phyloP scores from a whole-genome alignment of 2,797 vertebrate genomes.

The Selene dorsalis region DNA sequence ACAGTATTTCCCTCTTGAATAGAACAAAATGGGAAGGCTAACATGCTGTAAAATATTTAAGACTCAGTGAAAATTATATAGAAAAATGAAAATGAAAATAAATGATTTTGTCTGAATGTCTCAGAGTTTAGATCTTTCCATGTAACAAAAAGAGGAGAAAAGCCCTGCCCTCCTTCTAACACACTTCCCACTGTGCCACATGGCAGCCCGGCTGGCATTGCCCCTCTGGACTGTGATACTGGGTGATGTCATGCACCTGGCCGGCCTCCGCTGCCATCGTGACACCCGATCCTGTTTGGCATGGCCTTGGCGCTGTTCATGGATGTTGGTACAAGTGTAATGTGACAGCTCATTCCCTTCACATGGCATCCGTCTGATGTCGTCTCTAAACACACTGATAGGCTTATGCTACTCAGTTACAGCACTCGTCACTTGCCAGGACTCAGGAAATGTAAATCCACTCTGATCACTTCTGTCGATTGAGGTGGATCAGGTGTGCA shows the following conservation, averaged over 20 bases:
- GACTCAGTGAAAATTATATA: neutral
- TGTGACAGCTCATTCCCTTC: slow-evolving; percentile 83
- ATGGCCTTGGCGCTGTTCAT: slow-evolving; percentile 74
- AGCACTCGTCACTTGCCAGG: slow-evolving; percentile 57
- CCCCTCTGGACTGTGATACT: slow-evolving; percentile 41
- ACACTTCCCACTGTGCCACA: slow-evolving; percentile 29
- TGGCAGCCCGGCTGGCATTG: slow-evolving; percentile 39
- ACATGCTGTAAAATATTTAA: neutral
- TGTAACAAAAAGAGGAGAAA: neutral
- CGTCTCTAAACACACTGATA: slow-evolving; percentile 53
- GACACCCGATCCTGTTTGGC: slow-evolving; percentile 82
- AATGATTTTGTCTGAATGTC: neutral
- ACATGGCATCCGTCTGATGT: slow-evolving; percentile 75
- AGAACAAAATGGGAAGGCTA: neutral
- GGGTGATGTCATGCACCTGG: slow-evolving; percentile 67
- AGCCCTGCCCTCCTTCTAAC: neutral
- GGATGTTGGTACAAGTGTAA: slow-evolving; percentile 86
- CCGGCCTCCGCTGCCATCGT: slow-evolving; percentile 59
- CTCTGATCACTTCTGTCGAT: slow-evolving; percentile 50
- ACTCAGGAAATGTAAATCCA: slow-evolving; percentile 51
- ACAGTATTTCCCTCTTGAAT: too few relatives aligned
- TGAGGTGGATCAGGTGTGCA: slow-evolving; percentile 54
- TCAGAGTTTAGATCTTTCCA: neutral
- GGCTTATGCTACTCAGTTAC: slow-evolving; percentile 74
- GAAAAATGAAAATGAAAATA: neutral